phyloP scores from a whole-genome alignment of 2,797 vertebrate species.

The Eurystomus glaucurus region DNA sequence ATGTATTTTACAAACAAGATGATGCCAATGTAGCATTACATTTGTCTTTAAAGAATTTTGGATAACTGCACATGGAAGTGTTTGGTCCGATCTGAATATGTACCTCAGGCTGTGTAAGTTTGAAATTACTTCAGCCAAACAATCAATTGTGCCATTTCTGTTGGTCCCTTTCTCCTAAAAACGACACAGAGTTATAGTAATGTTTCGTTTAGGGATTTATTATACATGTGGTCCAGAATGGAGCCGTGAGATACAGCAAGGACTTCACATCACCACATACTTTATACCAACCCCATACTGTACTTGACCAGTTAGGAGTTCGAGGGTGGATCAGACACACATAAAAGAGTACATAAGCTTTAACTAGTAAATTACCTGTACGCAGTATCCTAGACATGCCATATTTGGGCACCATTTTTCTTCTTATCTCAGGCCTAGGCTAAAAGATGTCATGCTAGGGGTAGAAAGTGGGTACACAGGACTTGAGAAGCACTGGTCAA shows the following conservation, averaged over 20 bases:
- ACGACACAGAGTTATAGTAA: not conserved
- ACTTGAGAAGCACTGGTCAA: not conserved
- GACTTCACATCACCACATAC: not conserved
- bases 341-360: not conserved
- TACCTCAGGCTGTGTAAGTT: not conserved
- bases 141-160: not conserved
- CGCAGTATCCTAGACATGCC: fast-evolving
- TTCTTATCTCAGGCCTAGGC: not conserved
- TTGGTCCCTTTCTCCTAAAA: not conserved
- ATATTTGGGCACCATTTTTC: not conserved
- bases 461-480: not conserved
- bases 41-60: not conserved
- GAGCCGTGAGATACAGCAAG: not conserved
- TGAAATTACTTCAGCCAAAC: not conserved
- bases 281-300: not conserved
- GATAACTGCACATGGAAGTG: not conserved
- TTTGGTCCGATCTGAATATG: not conserved
- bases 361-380: not conserved
- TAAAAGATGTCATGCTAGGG: not conserved
- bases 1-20: not conserved
- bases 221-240: not conserved
- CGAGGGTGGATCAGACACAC: not conserved
- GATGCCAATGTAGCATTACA: not conserved
- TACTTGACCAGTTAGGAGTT: not conserved
- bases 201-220: not conserved